phyloP scores from a whole-genome alignment of 64 coral and sea anemone species.

The Dendronephthya gigantea region DNA sequence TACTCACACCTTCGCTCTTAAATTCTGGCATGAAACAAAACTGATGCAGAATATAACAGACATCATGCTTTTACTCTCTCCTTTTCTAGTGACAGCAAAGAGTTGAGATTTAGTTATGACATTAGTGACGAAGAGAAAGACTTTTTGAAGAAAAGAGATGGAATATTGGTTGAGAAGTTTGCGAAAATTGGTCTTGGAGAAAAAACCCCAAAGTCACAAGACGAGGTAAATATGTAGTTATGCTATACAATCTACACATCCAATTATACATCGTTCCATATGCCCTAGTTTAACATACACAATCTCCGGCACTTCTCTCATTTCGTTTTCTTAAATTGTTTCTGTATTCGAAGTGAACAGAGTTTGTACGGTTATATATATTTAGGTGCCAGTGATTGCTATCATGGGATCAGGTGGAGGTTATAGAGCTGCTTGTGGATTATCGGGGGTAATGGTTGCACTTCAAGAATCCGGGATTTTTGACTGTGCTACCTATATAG shows the following conservation, averaged over 20 bases:
- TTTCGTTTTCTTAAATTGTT: not conserved
- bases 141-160: not conserved
- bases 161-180: not conserved
- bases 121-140: not conserved
- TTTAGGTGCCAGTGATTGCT: not conserved
- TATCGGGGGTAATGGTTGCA: not conserved
- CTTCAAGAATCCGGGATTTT: not conserved
- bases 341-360: too few relatives aligned
- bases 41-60: too few relatives aligned
- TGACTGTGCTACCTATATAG: not conserved
- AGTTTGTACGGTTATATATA: not conserved
- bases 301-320: not conserved
- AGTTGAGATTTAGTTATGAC: not conserved
- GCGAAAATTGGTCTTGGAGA: not conserved
- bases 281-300: too few relatives aligned
- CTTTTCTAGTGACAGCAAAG: not conserved
- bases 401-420: constrained; percentile 10
- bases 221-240: not conserved
- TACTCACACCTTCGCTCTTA: not conserved
- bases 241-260: not conserved
- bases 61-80: too few relatives aligned
- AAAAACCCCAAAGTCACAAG: not conserved
- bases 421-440: not conserved
- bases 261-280: not conserved
- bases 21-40: too few relatives aligned